Evolutionary conservation across 2,888 invertebrate species (phyloP), one percentile per base, ranked within the genome.

Genomic region (Clepsis dumicolana): DNA sequence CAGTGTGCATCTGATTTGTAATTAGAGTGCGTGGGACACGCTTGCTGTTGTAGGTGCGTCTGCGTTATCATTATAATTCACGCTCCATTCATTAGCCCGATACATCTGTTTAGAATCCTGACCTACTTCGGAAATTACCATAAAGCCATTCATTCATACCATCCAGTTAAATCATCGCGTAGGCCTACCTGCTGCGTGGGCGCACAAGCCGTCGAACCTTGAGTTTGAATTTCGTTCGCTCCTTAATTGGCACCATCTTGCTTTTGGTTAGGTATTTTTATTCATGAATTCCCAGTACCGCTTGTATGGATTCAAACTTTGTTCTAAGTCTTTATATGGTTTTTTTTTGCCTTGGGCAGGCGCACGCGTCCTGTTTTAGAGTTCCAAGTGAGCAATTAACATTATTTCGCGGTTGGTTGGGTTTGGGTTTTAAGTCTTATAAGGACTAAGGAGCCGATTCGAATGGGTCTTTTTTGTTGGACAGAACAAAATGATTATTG

Each of bases 201-300:
- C 41, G 65, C 60, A 27, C 70, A 79, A 41, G 76, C 71, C 82
- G 74, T 73, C 80, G 81, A 78, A 81, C 85, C 76, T 74, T 74
- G 72, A 76, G 79, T 76, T 85, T 84, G 85, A 59, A 81, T 80
- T 80, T 80, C 77, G 78, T 80, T 80, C 78, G 75, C 77, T 73
- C 83, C 83, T 84, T 89, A 87, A 87, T 86, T 85, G 86, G 82
- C 81, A 82, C 81, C 82, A 84, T 84, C 76, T 82, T 81, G 82
- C 83, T 88, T 89, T 87, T 84, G 85, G 85, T 75, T 76, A 75
- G 84, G 84, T 81, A 86, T 90, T 89, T 89, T 89, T 89, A 90
- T 90, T 89, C 89, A 88, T 84, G 84, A 81, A 87, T 86, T 82
- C 89, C 83, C 80, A 72, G 78, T 76, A 80, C 72, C 75, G 41